phyloP scores from a whole-genome alignment of 2,888 invertebrate species.

The Herminia tarsipennalis region DNA sequence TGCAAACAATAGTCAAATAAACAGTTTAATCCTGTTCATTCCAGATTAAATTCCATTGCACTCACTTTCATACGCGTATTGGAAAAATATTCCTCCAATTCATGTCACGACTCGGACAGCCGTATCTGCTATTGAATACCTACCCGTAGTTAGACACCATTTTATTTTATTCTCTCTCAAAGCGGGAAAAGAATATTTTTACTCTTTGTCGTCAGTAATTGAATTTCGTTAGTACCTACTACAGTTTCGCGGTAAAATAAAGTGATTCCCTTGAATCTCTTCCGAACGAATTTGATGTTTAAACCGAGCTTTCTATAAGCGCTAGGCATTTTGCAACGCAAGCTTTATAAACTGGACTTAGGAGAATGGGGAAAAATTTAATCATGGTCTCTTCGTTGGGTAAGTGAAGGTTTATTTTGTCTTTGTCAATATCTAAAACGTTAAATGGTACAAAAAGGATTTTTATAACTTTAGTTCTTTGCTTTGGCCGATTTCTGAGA shows the following conservation, averaged over 20 bases:
- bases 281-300: conserved; percentile 31
- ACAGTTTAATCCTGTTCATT: conserved; percentile 24
- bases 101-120: conserved; percentile 52
- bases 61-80: conserved; percentile 47
- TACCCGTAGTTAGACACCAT: conserved; percentile 59
- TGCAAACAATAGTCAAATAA: conserved; percentile 26
- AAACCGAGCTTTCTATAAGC: conserved; percentile 15
- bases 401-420: conserved; percentile 9
- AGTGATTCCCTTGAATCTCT: conserved; percentile 34
- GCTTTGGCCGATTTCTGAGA: too few relatives aligned
- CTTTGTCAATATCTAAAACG: too few relatives aligned
- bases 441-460: too few relatives aligned
- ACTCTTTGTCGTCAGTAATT: conserved; percentile 68
- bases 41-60: conserved; percentile 32
- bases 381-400: too few relatives aligned
- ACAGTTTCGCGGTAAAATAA: conserved; percentile 46
- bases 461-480: too few relatives aligned
- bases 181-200: conserved; percentile 59
- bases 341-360: conserved; percentile 15
- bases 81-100: conserved; percentile 52
- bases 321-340: conserved; percentile 10
- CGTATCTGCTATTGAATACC: conserved; percentile 53
- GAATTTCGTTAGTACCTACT: conserved; percentile 62
- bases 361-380: conserved; percentile 12
- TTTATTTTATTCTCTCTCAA: conserved; percentile 59